phyloP scores from a whole-genome alignment of 2,113 vertebrate species.

The Apistogramma diplotaenia region DNA sequence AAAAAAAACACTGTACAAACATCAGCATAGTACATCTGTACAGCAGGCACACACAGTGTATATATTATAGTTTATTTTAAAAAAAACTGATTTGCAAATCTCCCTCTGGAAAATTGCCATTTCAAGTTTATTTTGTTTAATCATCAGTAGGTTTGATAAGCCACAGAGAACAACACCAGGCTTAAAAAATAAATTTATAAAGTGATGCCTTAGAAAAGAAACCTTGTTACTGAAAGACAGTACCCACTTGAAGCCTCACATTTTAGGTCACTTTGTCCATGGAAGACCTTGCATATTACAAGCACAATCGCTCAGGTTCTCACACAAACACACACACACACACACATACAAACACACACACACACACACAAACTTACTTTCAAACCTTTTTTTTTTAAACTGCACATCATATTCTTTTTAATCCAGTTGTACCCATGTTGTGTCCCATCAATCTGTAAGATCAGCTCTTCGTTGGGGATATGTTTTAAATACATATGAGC shows the following conservation, averaged over 20 bases:
- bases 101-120: constrained; percentile 49
- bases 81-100: constrained; percentile 46
- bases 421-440: background rate
- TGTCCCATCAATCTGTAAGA: background rate
- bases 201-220: constrained; percentile 33
- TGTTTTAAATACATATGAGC: background rate
- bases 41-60: constrained; percentile 59
- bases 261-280: constrained; percentile 10
- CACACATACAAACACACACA: background rate
- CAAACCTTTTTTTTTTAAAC: background rate
- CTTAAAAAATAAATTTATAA: constrained; percentile 7
- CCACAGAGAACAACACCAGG: constrained; percentile 20
- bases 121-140: constrained; percentile 52
- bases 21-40: constrained; percentile 40
- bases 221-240: constrained; percentile 9
- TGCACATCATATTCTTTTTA: constrained; percentile 14
- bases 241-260: background rate
- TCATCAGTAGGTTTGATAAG: constrained; percentile 38
- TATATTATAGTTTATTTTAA: constrained; percentile 57
- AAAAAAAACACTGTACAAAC: constrained; percentile 49
- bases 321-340: background rate
- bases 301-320: background rate
- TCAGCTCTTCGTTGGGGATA: background rate
- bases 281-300: constrained; percentile 42
- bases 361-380: background rate